Evolutionary conservation across 2,888 invertebrate genomes (phyloP).

Genomic region (Eupithecia subfuscata): DNA sequence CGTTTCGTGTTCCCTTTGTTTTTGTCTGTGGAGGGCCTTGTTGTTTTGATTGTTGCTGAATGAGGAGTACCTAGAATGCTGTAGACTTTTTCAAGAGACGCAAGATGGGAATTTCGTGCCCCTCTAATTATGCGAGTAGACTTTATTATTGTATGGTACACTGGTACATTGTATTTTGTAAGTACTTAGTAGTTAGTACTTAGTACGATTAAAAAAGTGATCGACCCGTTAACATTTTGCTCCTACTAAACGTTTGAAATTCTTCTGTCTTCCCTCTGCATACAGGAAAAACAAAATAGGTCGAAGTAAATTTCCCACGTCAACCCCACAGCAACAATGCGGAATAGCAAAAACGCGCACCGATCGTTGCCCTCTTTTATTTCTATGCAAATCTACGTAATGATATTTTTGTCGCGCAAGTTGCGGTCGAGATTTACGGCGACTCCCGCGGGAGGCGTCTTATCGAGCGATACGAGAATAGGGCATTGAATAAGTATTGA

Average conservation of each 20-base stretch:
- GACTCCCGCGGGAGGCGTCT: conserved; percentile 50
- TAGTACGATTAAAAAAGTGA: not conserved
- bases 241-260: not conserved
- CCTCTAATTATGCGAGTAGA: not conserved
- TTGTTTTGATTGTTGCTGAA: conserved; percentile 36
- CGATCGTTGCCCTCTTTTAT: conserved; percentile 63
- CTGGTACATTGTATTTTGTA: not conserved
- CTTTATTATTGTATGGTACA: too few relatives aligned
- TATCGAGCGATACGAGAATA: conserved; percentile 44
- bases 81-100: conserved; percentile 9
- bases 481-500: conserved; percentile 55
- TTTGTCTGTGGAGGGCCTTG: conserved; percentile 45
- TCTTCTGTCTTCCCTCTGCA: not conserved
- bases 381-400: conserved; percentile 80
- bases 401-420: conserved; percentile 81
- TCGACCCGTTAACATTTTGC: not conserved
- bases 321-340: conserved; percentile 30
- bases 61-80: conserved; percentile 16
- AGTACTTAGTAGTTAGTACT: not conserved
- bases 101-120: too few relatives aligned
- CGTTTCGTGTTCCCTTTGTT: conserved; percentile 47
- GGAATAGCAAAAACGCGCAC: conserved; percentile 26
- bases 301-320: conserved; percentile 12
- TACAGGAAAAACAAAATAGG: conserved; percentile 11
- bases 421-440: conserved; percentile 71